Evolutionary conservation across 2,797 vertebrate genomes (phyloP).

Genomic region (Megaceryle alcyon): DNA sequence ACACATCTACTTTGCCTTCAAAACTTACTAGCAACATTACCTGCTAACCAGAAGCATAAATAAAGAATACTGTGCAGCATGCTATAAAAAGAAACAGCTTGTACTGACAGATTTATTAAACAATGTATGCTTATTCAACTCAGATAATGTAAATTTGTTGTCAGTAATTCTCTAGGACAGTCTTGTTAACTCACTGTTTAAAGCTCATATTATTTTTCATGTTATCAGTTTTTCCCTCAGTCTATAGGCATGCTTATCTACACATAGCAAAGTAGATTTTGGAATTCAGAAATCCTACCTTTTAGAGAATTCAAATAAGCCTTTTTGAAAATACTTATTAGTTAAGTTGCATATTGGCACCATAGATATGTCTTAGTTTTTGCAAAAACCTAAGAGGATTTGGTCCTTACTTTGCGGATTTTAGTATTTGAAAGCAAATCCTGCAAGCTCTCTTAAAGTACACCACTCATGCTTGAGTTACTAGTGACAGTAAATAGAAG

Average conservation of each 20-base stretch:
- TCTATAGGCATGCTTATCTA: background rate
- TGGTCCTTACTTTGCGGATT: background rate
- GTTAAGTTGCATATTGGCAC: background rate
- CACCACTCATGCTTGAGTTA: background rate
- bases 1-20: background rate
- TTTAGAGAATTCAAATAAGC: background rate
- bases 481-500: background rate
- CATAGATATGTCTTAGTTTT: background rate
- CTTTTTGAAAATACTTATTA: background rate
- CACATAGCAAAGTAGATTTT: background rate
- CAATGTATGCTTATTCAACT: background rate
- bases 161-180: background rate
- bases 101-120: background rate
- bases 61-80: background rate
- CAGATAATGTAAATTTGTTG: background rate
- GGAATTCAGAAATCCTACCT: background rate
- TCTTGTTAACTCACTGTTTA: slow-evolving; percentile 4
- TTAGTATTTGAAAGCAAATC: background rate
- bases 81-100: background rate
- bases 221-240: background rate
- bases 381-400: background rate
- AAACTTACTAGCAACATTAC: background rate
- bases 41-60: background rate
- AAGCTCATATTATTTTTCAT: background rate
- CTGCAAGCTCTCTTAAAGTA: background rate